Evolutionary conservation across 2,113 vertebrate species (phyloP).

Genomic region (Rhinopithecus roxellana): DNA sequence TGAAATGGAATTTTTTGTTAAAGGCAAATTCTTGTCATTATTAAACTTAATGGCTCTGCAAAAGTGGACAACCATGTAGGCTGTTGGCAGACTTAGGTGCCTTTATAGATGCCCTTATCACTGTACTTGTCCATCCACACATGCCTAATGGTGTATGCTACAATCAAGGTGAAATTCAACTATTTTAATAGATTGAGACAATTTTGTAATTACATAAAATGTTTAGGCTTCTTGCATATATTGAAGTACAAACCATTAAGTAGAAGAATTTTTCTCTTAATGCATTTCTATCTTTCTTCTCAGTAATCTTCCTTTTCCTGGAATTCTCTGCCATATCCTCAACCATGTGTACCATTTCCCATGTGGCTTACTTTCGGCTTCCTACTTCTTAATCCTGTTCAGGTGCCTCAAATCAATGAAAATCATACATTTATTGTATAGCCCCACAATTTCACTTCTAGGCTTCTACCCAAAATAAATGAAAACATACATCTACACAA

Average conservation of each 20-base stretch:
- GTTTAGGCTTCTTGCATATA: slow-evolving; percentile 10
- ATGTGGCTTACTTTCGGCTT: not conserved
- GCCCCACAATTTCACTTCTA: not conserved
- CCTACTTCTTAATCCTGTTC: not conserved
- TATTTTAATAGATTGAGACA: not conserved
- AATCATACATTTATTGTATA: not conserved
- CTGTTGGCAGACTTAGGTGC: not conserved
- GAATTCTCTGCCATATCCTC: not conserved
- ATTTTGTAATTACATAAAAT: not conserved
- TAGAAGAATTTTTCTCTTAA: not conserved
- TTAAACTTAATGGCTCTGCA: not conserved
- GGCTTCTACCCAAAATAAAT: slow-evolving; percentile 10
- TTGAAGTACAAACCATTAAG: slow-evolving; percentile 10
- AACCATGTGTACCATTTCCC: not conserved
- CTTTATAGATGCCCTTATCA: not conserved
- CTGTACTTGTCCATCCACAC: not conserved
- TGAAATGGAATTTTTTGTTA: slow-evolving; percentile 36
- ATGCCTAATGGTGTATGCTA: not conserved
- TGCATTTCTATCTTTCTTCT: not conserved
- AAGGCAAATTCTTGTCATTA: slow-evolving; percentile 36
- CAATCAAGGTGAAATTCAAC: not conserved
- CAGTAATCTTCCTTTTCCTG: not conserved
- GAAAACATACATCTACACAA: slow-evolving; percentile 4
- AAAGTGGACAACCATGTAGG: not conserved
- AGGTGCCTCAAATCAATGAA: slow-evolving; percentile 40